These are phyloP conservation scores for Cnemophilus loriae DNA, from an alignment of 2,113 vertebrate genomes.

Conservation along the genomic window DNA sequence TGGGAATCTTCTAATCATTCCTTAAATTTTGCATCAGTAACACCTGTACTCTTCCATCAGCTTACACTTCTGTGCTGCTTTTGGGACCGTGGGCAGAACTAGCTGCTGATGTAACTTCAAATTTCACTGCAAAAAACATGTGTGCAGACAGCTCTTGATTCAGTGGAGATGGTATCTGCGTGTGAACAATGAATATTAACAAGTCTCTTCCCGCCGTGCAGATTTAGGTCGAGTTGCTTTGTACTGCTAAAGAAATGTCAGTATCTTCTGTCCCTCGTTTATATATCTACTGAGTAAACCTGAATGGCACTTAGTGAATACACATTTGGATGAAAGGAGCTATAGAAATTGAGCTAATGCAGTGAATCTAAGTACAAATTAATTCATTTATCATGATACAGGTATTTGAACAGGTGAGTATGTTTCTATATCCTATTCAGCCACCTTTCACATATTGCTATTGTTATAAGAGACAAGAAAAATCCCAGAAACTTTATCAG, in stretches of 20 bases:
- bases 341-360: neutral
- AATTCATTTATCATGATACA: neutral
- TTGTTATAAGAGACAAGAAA: neutral
- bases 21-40: conserved; percentile 48
- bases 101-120: neutral
- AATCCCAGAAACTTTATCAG: neutral
- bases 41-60: conserved; percentile 12
- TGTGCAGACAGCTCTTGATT: neutral
- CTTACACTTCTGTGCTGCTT: neutral
- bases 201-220: neutral
- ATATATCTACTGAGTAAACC: neutral
- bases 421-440: neutral
- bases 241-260: neutral
- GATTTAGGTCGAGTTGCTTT: neutral
- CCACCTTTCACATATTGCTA: neutral
- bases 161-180: neutral
- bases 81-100: neutral
- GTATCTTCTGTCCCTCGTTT: neutral
- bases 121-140: neutral
- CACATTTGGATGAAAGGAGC: neutral
- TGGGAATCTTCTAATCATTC: conserved; percentile 33
- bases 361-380: neutral
- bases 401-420: neutral
- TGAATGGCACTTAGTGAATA: neutral
- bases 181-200: neutral